Conservation (phyloP, 1,140 invertebrate genomes). For the Bombus sibiricus region DNA sequence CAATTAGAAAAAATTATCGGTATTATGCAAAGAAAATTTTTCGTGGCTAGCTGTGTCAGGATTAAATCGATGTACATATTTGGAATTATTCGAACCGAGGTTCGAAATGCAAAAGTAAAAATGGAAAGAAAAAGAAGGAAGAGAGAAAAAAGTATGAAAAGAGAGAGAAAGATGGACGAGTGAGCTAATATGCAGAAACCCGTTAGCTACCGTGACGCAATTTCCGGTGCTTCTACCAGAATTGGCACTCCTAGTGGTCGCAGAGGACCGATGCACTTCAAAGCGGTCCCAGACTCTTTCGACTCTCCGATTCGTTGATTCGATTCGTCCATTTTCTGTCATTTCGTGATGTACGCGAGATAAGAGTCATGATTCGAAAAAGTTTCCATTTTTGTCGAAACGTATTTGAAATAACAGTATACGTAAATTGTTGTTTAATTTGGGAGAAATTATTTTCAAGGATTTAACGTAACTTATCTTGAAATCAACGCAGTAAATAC, state of each 20-base stretch:
- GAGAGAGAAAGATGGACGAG: not conserved
- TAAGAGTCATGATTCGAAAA: not conserved
- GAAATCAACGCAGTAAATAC: too few species aligned
- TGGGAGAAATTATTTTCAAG: not conserved
- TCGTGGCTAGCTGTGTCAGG: not conserved
- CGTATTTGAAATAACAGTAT: slow-evolving; percentile 1
- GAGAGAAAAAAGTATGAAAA: too few species aligned
- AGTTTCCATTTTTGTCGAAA: not conserved
- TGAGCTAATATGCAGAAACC: slow-evolving; percentile 60
- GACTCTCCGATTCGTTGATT: slow-evolving; percentile 42
- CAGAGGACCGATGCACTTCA: slow-evolving; percentile 49
- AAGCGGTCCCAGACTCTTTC: slow-evolving; percentile 1
- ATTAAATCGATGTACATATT: not conserved
- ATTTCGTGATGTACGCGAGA: not conserved
- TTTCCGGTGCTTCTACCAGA: slow-evolving; percentile 71
- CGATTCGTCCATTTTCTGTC: slow-evolving; percentile 46
- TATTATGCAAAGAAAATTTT: not conserved
- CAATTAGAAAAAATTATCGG: too few species aligned
- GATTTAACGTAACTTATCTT: too few species aligned
- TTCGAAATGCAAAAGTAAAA: not conserved
- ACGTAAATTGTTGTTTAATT: not conserved
- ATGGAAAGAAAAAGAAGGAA: not conserved
- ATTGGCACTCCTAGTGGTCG: slow-evolving; percentile 66
- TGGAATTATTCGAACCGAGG: not conserved
- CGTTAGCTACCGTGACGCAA: slow-evolving; percentile 70